Percentiles rank a stretch among this genome's conserved stretches.
Evolutionary conservation across 2,113 vertebrate species (phyloP).

Genomic region (Brevimyrus niger): DNA sequence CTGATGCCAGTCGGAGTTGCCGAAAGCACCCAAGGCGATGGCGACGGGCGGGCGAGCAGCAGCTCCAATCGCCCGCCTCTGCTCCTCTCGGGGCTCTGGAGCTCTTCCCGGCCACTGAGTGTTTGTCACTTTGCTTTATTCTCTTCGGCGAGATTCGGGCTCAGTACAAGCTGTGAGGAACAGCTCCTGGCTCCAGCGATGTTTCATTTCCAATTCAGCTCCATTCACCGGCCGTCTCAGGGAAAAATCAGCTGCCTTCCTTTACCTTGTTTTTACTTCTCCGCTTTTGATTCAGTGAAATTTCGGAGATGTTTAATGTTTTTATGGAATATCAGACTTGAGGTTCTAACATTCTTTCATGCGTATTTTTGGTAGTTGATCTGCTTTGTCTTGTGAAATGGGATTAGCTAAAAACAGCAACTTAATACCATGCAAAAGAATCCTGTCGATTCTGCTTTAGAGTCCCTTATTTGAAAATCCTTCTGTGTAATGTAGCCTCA

Average conservation of each 20-base stretch:
- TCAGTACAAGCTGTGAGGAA: background rate
- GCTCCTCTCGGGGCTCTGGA: background rate
- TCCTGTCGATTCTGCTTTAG: background rate
- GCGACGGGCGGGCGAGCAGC: background rate
- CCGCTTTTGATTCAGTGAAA: background rate
- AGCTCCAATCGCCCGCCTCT: background rate
- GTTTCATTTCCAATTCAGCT: background rate
- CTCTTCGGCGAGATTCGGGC: background rate
- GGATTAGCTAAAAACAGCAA: background rate
- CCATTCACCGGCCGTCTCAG: background rate
- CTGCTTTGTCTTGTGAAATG: background rate
- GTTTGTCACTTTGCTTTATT: background rate
- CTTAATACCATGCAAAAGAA: background rate
- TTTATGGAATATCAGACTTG: background rate
- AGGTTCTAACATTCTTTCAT: background rate
- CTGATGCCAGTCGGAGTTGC: background rate
- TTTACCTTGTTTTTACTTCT: background rate
- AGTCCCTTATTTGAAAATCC: background rate
- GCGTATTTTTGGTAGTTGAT: background rate
- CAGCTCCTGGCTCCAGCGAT: background rate
- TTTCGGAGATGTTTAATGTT: background rate
- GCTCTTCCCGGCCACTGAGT: background rate
- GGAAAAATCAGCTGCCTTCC: background rate
- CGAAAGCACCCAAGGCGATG: background rate
- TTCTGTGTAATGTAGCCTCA: background rate